Conservation (phyloP, 2,888 invertebrate genomes). For the Scotopteryx bipunctaria region DNA sequence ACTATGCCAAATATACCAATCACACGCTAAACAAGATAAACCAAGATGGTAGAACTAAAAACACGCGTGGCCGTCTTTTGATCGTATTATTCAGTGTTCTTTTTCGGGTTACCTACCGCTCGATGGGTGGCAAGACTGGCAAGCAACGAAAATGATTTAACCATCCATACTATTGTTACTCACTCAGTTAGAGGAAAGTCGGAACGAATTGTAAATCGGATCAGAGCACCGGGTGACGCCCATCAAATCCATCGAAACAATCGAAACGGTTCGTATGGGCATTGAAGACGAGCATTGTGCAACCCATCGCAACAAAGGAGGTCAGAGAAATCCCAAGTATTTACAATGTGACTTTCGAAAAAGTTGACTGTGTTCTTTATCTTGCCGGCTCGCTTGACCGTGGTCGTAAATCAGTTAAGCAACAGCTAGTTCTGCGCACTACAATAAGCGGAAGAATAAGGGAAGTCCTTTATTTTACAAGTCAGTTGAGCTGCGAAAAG, state of each 20-base stretch:
- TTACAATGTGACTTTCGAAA: constrained; percentile 68
- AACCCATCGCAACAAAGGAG: constrained; percentile 72
- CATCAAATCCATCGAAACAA: constrained; percentile 73
- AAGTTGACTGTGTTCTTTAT: constrained; percentile 58
- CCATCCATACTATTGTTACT: constrained; percentile 54
- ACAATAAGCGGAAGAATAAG: constrained; percentile 55
- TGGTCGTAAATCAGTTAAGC: constrained; percentile 72
- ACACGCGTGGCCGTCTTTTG: too few relatives aligned
- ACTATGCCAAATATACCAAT: too few relatives aligned
- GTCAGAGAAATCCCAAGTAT: constrained; percentile 70
- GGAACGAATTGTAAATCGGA: constrained; percentile 79
- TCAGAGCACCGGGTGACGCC: constrained; percentile 70
- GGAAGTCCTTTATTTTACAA: constrained; percentile 42
- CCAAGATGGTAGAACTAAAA: too few relatives aligned
- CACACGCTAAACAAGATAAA: too few relatives aligned
- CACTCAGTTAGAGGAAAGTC: constrained; percentile 65
- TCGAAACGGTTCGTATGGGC: constrained; percentile 59
- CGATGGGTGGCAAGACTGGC: constrained; percentile 64
- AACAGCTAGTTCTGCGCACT: constrained; percentile 50
- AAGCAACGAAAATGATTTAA: constrained; percentile 42
- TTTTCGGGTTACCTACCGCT: constrained; percentile 30
- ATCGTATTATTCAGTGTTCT: not conserved
- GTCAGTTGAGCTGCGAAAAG: constrained; percentile 53
- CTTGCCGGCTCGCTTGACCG: constrained; percentile 43
- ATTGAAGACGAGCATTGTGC: constrained; percentile 73